Evolutionary conservation across 2,113 vertebrate species (phyloP).

Genomic region (Actenoides hombroni): DNA sequence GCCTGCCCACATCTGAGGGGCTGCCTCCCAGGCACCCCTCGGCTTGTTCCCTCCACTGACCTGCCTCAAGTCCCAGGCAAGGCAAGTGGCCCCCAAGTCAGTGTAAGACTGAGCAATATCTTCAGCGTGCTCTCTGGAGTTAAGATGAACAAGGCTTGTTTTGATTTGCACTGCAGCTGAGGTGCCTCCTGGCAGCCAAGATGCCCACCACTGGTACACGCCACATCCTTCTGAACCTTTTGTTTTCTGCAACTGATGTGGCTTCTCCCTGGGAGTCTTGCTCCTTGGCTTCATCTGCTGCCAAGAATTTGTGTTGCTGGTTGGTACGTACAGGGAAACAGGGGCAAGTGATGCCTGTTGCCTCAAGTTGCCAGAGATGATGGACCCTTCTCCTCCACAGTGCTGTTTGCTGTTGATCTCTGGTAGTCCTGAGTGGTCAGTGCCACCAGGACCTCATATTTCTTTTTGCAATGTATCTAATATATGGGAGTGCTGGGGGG

Average conservation of each 20-base stretch:
- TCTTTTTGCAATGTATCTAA: background rate
- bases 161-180: background rate
- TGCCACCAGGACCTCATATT: fast-evolving
- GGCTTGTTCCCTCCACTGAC: background rate
- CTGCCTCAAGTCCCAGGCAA: background rate
- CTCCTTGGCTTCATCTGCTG: fast-evolving
- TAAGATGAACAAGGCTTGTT: fast-evolving
- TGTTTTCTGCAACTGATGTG: background rate
- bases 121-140: fast-evolving
- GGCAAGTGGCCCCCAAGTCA: background rate
- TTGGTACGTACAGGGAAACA: fast-evolving
- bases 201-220: fast-evolving
- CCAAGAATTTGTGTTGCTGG: background rate
- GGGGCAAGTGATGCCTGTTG: background rate
- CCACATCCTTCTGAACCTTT: background rate
- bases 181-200: background rate
- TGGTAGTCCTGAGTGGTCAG: background rate
- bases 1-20: background rate
- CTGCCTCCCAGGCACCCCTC: fast-evolving
- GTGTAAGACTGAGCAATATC: fast-evolving
- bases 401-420: background rate
- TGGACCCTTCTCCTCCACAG: fast-evolving
- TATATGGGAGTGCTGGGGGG: background rate
- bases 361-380: background rate
- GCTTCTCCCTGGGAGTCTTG: background rate